phyloP scores from a whole-genome alignment of 2,113 vertebrate species.

The Amphiprion percula region DNA sequence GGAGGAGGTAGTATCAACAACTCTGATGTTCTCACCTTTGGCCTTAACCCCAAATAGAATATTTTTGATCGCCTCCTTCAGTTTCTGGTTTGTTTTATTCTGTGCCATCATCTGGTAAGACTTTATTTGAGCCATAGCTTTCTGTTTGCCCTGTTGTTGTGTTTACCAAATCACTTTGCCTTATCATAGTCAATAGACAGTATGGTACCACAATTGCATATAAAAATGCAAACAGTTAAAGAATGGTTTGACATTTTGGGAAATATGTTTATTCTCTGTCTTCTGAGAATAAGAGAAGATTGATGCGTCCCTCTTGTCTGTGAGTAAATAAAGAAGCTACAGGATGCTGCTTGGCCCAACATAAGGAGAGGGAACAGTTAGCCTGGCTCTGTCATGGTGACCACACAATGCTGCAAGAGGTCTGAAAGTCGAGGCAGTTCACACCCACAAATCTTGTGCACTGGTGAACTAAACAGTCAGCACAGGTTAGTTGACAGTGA shows the following conservation, averaged over 20 bases:
- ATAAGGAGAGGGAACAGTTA: background rate
- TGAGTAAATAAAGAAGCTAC: slow-evolving; percentile 17
- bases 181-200: background rate
- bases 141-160: background rate
- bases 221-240: slow-evolving; percentile 7
- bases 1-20: no score
- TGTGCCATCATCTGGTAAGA: no score
- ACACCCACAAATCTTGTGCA: background rate
- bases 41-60: no score
- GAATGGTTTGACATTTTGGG: background rate
- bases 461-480: background rate
- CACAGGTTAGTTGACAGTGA: no score
- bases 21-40: no score
- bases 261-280: slow-evolving; percentile 17
- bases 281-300: slow-evolving; percentile 1
- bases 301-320: background rate
- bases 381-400: background rate
- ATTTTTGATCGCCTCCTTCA: no score
- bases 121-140: background rate
- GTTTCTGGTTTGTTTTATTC: no score
- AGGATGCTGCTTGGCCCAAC: no score
- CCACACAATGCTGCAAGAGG: background rate
- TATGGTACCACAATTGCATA: background rate
- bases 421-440: background rate
- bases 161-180: background rate